These are phyloP conservation scores for Yasuhikotakia modesta DNA, from an alignment of 2,797 vertebrate genomes.

Conservation along the genomic window DNA sequence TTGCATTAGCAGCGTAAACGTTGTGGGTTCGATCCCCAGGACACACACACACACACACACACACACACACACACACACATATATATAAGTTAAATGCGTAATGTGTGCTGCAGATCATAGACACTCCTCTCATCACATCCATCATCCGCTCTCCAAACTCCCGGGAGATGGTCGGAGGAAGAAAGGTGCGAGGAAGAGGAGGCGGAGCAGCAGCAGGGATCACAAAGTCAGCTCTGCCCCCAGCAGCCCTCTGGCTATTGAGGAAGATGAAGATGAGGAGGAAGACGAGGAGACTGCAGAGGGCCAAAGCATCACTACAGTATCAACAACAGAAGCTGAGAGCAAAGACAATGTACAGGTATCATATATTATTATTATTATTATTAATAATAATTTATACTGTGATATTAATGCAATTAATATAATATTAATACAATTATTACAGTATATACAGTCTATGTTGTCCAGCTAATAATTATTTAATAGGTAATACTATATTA, in stretches of 20 bases:
- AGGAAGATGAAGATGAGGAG: constrained; percentile 84
- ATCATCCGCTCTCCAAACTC: constrained; percentile 90
- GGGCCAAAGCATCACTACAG: constrained; percentile 46
- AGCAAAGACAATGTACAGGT: constrained; percentile 71
- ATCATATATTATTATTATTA: too few relatives aligned
- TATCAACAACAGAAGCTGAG: constrained; percentile 56
- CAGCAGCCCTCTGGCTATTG: constrained; percentile 78
- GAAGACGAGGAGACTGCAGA: constrained; percentile 77
- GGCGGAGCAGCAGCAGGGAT: constrained; percentile 74
- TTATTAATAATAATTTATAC: too few relatives aligned
- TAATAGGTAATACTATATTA: too few relatives aligned
- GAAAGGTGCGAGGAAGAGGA: constrained; percentile 76
- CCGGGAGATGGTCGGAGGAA: constrained; percentile 79
- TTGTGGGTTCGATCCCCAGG: too few relatives aligned
- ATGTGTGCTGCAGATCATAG: constrained; percentile 81
- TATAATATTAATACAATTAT: too few relatives aligned
- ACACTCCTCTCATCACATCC: constrained; percentile 93
- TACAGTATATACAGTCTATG: too few relatives aligned
- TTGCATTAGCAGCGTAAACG: too few relatives aligned
- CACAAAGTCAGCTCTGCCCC: constrained; percentile 72
- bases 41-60: too few relatives aligned
- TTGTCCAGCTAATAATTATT: too few relatives aligned
- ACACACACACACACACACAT: too few relatives aligned
- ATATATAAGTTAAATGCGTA: too few relatives aligned
- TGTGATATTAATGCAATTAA: too few relatives aligned